Evolutionary conservation across 2,888 invertebrate species (phyloP), one percentile per base, ranked within the genome.

Genomic region (Drosophila anceps): DNA sequence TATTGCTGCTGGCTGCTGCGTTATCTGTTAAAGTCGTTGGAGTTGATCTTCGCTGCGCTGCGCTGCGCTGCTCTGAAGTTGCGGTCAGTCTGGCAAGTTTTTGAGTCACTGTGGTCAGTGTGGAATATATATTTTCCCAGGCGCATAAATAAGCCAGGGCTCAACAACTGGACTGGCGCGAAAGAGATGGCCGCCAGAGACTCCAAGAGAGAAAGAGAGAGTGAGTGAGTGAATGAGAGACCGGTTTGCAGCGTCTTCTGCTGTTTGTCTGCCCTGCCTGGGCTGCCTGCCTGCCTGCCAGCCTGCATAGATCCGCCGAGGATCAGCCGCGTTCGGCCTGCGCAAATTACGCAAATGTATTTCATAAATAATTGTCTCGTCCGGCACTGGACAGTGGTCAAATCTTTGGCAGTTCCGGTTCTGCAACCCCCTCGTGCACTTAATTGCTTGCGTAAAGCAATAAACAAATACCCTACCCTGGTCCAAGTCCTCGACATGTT

Each of bases 331-430:
- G 27, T 13, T 58, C 43, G 46, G 41, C 59, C 72, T 60, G 60
- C 87, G 87, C 90, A 91, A 91, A 91, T 91, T 91, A 91, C 91
- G 90, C 84, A 91, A 91, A 91, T 89, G 91, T 84, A 90, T 91
- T 91, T 91, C 90, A 84, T 85, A 91, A 90, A 91, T 91, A 91
- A 86, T 81, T 70, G 79, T 88, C 76, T 79, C 81, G 66, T 55
- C 65, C 71, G 55, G 62, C 44, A 31, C 65, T 75, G 85, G 90
- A 79, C 88, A 79, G 35, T 84, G 84, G 84, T 84, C 84, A 84
- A 65, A 59, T 65, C 60, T 43, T 57, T 31, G 44, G 50, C 43
- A 69, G 78, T 70, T 76, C 68, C 48, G 55, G 57, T 57, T 64
- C 55, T 39, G 50, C 75, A 71, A 76, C 68, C 84, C 84, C 87